Percentiles rank a stretch among this genome's conserved stretches.
These are phyloP conservation scores for Melitaea cinxia DNA, from an alignment of 1,140 invertebrate species.

Conservation along the genomic window DNA sequence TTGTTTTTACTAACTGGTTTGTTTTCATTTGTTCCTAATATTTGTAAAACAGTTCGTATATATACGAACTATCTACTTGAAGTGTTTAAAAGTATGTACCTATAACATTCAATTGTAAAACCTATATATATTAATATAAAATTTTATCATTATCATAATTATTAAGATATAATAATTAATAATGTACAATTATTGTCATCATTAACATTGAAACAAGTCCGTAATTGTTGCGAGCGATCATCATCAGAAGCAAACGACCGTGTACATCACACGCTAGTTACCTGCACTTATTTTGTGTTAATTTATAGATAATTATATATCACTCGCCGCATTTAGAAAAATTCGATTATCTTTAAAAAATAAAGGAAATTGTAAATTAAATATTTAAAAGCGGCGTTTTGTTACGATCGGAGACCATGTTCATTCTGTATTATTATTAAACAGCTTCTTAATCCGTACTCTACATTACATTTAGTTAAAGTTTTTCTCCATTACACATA, in stretches of 20 bases:
- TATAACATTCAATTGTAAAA: too few relatives aligned
- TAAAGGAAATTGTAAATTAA: constrained; percentile 78
- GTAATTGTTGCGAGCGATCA: constrained; percentile 24
- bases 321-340: constrained; percentile 61
- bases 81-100: too few relatives aligned
- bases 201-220: constrained; percentile 9
- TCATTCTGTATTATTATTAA: constrained; percentile 77
- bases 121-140: too few relatives aligned
- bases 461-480: constrained; percentile 27
- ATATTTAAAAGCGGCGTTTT: constrained; percentile 76
- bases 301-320: constrained; percentile 57
- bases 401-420: constrained; percentile 71
- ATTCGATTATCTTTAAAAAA: constrained; percentile 50
- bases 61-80: too few relatives aligned
- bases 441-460: constrained; percentile 72
- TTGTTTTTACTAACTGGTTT: background rate
- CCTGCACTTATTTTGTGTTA: constrained; percentile 41
- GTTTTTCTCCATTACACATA: constrained; percentile 49
- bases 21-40: background rate
- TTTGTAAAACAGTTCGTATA: too few relatives aligned
- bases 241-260: constrained; percentile 23
- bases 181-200: constrained; percentile 13
- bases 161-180: constrained; percentile 5
- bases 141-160: background rate
- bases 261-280: constrained; percentile 32